phyloP scores from a whole-genome alignment of 2,888 invertebrate genomes.

The Leucozona laternaria region DNA sequence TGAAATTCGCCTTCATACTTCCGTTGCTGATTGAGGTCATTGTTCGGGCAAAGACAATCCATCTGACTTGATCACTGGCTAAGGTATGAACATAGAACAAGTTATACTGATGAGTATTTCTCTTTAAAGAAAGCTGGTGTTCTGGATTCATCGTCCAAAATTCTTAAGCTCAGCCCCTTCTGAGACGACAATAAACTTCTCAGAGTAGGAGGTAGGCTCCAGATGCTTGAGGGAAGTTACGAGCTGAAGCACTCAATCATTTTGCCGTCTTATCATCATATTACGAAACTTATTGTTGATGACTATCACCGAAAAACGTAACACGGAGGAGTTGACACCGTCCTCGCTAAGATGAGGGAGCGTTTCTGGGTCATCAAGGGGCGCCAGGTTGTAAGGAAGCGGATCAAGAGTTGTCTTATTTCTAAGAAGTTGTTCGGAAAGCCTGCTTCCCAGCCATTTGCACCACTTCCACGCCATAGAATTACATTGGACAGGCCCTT shows the following conservation, averaged over 20 bases:
- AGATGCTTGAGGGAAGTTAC: constrained; percentile 29
- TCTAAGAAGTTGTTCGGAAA: constrained; percentile 31
- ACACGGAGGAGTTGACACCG: constrained; percentile 26
- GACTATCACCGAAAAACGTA: constrained; percentile 14
- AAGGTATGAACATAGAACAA: constrained; percentile 34
- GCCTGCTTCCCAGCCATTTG: constrained; percentile 35
- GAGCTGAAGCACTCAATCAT: constrained; percentile 24
- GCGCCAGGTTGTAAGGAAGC: constrained; percentile 41
- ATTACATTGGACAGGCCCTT: constrained; percentile 8
- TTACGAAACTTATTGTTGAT: constrained; percentile 34
- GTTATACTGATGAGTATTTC: constrained; percentile 33
- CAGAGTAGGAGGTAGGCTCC: constrained; percentile 38
- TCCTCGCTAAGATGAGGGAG: constrained; percentile 32
- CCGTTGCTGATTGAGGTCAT: background rate
- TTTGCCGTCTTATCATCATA: constrained; percentile 22
- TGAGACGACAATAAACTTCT: constrained; percentile 14
- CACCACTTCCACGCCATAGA: constrained; percentile 19
- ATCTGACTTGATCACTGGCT: constrained; percentile 37
- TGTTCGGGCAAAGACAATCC: constrained; percentile 49
- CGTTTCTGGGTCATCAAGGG: constrained; percentile 45
- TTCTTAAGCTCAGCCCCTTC: constrained; percentile 17
- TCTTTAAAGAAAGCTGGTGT: constrained; percentile 38
- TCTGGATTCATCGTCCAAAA: constrained; percentile 32
- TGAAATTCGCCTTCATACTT: constrained; percentile 44
- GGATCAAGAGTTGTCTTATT: constrained; percentile 21